Evolutionary conservation across 1,140 invertebrate genomes (phyloP).

Genomic region (Wiebesia pumilae): DNA sequence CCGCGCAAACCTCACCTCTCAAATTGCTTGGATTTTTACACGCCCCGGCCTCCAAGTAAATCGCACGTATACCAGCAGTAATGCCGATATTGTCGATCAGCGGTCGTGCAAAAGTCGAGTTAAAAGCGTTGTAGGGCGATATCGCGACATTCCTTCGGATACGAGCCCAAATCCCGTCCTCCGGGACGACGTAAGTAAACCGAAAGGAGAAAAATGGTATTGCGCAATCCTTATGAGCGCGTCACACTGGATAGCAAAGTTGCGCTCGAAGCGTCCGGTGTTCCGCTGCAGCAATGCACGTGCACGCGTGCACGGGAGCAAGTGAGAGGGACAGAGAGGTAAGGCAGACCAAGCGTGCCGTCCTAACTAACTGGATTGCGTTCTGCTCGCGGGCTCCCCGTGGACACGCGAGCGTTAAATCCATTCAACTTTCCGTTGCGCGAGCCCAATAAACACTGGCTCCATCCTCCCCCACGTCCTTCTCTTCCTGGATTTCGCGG

Average conservation of each 20-base stretch:
- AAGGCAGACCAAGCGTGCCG: conserved; percentile 1
- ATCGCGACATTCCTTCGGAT: too few relatives aligned
- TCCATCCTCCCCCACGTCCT: neutral
- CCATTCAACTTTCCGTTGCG: conserved; percentile 41
- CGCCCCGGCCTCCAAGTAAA: too few relatives aligned
- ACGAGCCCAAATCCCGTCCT: too few relatives aligned
- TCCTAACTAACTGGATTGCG: conserved; percentile 50
- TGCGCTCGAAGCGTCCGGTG: neutral
- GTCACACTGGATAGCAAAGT: neutral
- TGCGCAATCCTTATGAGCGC: neutral
- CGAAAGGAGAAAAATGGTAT: too few relatives aligned
- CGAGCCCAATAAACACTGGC: neutral
- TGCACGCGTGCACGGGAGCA: neutral
- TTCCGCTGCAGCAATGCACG: neutral
- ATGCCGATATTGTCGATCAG: too few relatives aligned
- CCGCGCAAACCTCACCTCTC: neutral
- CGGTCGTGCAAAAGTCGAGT: too few relatives aligned
- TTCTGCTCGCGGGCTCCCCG: conserved; percentile 39
- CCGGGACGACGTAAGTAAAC: too few relatives aligned
- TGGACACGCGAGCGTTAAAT: conserved; percentile 47
- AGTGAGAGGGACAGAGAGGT: neutral
- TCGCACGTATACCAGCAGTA: too few relatives aligned
- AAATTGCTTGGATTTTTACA: neutral
- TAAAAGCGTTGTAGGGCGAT: too few relatives aligned
- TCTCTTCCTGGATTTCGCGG: conserved; percentile 33